Percentiles rank a stretch among this genome's conserved stretches.
phyloP scores from a whole-genome alignment of 1,140 invertebrate species.

The Drosophila takahashii region DNA sequence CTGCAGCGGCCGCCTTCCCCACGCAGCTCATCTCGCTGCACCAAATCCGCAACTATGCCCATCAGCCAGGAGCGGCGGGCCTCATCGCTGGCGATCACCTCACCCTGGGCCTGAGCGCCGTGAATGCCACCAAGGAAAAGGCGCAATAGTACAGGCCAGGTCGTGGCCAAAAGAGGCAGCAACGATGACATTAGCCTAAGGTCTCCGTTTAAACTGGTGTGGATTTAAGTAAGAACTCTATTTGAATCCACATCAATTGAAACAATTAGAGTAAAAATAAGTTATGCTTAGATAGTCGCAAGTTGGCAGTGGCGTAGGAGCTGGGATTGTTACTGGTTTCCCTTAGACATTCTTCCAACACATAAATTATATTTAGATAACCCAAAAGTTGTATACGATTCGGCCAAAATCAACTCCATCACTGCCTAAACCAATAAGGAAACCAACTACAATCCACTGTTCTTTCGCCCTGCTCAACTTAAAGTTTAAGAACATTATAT shows the following conservation, averaged over 20 bases:
- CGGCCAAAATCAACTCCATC: conserved; percentile 8
- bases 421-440: conserved; percentile 20
- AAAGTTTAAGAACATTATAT: conserved; percentile 16
- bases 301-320: conserved; percentile 4
- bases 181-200: conserved; percentile 56
- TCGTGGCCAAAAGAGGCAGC: conserved; percentile 58
- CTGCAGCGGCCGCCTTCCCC: conserved; percentile 88
- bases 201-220: conserved; percentile 27
- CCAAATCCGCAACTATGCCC: conserved; percentile 98
- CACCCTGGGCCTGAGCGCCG: conserved; percentile 71
- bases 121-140: conserved; percentile 78
- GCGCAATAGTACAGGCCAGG: conserved; percentile 80
- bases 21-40: conserved; percentile 98
- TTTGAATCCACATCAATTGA: conserved; percentile 16
- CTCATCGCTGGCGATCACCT: conserved; percentile 80
- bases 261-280: conserved; percentile 13
- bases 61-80: conserved; percentile 89
- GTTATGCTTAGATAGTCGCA: conserved; percentile 25
- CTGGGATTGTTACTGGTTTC: conserved; percentile 7
- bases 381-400: conserved; percentile 16
- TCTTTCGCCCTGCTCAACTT: neutral
- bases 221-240: neutral
- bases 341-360: neutral
- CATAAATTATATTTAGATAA: neutral
- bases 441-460: conserved; percentile 9